Base-by-base conservation (phyloP, 1,140 invertebrate genomes). In the Drosophila kikkawai region DNA sequence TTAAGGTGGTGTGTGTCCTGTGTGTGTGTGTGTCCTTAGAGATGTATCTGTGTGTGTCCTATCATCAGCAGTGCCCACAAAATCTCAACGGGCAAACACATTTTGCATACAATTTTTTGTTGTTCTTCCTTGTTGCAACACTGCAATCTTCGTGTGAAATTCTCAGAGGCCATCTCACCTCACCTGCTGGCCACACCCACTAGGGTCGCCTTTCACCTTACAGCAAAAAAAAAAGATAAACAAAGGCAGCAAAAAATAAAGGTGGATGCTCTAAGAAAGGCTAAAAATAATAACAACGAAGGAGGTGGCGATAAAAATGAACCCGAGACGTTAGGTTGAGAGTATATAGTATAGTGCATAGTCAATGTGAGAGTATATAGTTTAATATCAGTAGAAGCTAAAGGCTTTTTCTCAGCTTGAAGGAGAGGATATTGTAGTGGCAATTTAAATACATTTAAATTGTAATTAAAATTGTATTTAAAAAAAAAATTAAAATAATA, bases 1-100 rank as follows among this genome's bases (percentile, higher is more conserved):
- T 47, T 13, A 22, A 22, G 44, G 12, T 8, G 13, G 34, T 39
- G 51, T 47, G 29, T 58, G 51, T 47, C 19, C 36, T 57, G 22
- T 26, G 12, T 26, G 19, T 4, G 22, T 45, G 47, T 19, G 34
- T 19, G 2, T 26, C 4, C 7, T 51, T 2, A 15, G 15, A 13
- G 17, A 2, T 55, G 51, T 55, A 4, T 3, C 51, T 26, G 37
- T 53, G 12, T 66, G 61, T 69, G 47, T 61, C 48, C 61, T 69
- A 69, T 69, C 66, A 51, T 19, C 37, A 13, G 39, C 47, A 42
- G 15, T 19, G 37, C 66, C 36, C 19, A 69, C 37, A 19, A 44
- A 69, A 69, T 66, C 66, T 69, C 66, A 69, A 67, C 60, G 29
- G 19, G 47, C 66, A 67, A 67, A 37, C 66, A 44, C 37, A 69